phyloP scores from a whole-genome alignment of 2,113 vertebrate genomes.

The Vimba vimba region DNA sequence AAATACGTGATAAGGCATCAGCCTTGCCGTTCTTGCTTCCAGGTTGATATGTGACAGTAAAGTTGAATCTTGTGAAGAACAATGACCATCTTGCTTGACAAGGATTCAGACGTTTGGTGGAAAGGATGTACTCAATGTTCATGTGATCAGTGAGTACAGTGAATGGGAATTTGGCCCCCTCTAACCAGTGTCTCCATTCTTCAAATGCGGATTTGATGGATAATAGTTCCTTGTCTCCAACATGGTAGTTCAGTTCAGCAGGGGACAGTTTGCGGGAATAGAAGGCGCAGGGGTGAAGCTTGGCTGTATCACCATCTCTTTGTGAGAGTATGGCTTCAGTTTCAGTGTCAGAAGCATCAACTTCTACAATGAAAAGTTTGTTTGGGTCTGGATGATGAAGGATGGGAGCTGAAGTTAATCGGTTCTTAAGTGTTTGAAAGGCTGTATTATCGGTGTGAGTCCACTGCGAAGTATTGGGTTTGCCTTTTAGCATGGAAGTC shows the following conservation, averaged over 20 bases:
- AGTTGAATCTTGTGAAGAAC: not conserved
- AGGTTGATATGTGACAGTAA: not conserved
- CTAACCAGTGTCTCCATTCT: not conserved
- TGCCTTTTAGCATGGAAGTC: not conserved
- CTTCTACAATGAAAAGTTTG: not conserved
- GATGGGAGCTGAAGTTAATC: not conserved
- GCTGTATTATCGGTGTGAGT: not conserved
- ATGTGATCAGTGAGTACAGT: not conserved
- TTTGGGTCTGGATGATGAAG: not conserved
- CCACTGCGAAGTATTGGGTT: not conserved
- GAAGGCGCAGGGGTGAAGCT: not conserved
- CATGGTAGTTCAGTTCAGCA: not conserved
- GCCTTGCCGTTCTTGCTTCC: not conserved
- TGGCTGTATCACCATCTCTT: not conserved
- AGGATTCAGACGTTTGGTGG: not conserved
- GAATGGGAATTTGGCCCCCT: not conserved
- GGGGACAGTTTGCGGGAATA: not conserved
- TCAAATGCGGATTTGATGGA: not conserved
- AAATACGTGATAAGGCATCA: not conserved
- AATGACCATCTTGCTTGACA: not conserved
- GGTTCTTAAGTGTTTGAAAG: no score
- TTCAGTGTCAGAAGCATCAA: not conserved
- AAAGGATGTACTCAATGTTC: not conserved
- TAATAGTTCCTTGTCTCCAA: not conserved
- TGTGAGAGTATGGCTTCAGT: not conserved